Conservation (phyloP, 2,888 invertebrate species). For the Corbicula japonica region DNA sequence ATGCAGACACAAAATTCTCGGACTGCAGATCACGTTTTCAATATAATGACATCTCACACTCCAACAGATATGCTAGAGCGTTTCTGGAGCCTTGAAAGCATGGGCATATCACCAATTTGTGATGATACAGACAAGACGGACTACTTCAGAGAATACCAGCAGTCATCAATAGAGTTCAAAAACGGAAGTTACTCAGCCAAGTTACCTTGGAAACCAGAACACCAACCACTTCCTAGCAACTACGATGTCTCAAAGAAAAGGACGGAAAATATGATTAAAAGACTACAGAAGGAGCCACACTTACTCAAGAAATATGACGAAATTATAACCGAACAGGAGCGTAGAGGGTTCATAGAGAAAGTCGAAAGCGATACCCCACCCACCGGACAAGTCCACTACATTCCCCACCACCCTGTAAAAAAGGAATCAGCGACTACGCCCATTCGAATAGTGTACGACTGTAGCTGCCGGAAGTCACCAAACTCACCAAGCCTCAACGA, state of each 20-base stretch:
- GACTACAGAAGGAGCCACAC: slow-evolving; percentile 19
- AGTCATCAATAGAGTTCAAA: slow-evolving; percentile 8
- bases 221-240: slow-evolving; percentile 18
- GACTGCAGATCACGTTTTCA: neutral
- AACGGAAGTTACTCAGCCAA: slow-evolving; percentile 29
- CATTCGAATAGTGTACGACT: slow-evolving; percentile 5
- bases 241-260: too few relatives aligned
- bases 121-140: neutral
- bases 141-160: neutral
- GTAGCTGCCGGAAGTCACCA: slow-evolving; percentile 27
- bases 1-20: neutral
- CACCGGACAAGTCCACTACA: slow-evolving; percentile 24
- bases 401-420: slow-evolving; percentile 43
- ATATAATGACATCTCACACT: neutral
- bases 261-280: slow-evolving; percentile 15
- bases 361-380: neutral
- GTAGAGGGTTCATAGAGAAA: slow-evolving; percentile 34
- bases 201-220: slow-evolving; percentile 34
- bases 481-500: slow-evolving; percentile 58
- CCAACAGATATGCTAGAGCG: slow-evolving; percentile 1
- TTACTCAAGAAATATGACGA: slow-evolving; percentile 31
- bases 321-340: slow-evolving; percentile 20
- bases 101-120: neutral
- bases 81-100: slow-evolving; percentile 18
- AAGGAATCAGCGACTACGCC: slow-evolving; percentile 49